These are phyloP conservation scores for Pristionchus entomophagus DNA, from an alignment of 2,888 invertebrate genomes.

Conservation along the genomic window DNA sequence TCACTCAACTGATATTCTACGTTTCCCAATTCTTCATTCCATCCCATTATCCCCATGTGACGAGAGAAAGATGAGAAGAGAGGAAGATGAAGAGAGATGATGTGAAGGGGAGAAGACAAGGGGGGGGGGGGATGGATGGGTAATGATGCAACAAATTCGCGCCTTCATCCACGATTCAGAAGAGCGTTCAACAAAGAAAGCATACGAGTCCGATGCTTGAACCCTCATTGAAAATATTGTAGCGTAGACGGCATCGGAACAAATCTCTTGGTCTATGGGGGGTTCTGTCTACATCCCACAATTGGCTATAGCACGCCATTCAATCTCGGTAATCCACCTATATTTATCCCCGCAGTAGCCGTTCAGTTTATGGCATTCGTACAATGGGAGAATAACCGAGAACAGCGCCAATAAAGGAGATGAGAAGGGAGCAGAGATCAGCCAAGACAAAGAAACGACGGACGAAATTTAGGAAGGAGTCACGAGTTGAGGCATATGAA, in stretches of 20 bases:
- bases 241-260: too few species aligned
- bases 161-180: neutral
- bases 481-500: neutral
- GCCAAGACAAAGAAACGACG: too few species aligned
- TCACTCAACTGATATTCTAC: neutral
- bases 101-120: neutral
- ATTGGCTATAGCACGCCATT: too few species aligned
- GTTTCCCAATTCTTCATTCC: neutral
- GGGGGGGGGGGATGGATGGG: neutral
- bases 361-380: neutral
- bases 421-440: too few species aligned
- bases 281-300: neutral
- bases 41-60: slow-evolving; percentile 20
- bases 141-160: neutral
- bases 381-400: too few species aligned
- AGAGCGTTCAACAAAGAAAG: too few species aligned
- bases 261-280: too few species aligned
- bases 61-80: neutral
- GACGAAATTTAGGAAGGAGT: too few species aligned
- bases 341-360: neutral
- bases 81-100: neutral
- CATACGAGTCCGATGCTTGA: too few species aligned
- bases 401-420: neutral
- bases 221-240: too few species aligned
- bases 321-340: neutral